Percentiles rank a stretch among this genome's conserved stretches.
Evolutionary conservation across 2,797 vertebrate species (phyloP).

Genomic region (Limnodromus scolopaceus): DNA sequence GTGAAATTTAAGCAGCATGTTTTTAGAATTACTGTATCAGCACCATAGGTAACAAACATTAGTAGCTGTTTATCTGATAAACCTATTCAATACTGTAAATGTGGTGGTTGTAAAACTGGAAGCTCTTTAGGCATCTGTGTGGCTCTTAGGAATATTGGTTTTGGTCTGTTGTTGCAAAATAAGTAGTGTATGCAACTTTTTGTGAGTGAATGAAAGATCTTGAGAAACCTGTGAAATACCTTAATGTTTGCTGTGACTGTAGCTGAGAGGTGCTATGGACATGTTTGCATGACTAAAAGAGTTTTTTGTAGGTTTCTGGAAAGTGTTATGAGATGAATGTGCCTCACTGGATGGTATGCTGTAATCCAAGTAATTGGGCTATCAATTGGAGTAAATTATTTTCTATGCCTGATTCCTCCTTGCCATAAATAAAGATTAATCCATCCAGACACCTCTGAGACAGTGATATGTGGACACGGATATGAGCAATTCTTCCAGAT

Average conservation of each 20-base stretch:
- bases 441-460: not conserved
- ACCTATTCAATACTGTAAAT: not conserved
- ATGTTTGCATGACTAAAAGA: not conserved
- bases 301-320: not conserved
- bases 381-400: not conserved
- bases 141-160: not conserved
- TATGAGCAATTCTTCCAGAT: not conserved
- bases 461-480: not conserved
- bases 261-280: not conserved
- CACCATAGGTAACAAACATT: not conserved
- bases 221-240: not conserved
- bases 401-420: not conserved
- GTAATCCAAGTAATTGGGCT: not conserved
- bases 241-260: not conserved
- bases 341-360: not conserved
- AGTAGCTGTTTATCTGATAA: not conserved
- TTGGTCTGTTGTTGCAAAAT: not conserved
- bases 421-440: not conserved
- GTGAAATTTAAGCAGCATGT: not conserved
- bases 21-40: not conserved
- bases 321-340: not conserved
- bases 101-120: not conserved
- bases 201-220: not conserved
- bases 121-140: not conserved
- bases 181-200: not conserved